phyloP scores from a whole-genome alignment of 2,113 vertebrate genomes.

The Butorides virescens region DNA sequence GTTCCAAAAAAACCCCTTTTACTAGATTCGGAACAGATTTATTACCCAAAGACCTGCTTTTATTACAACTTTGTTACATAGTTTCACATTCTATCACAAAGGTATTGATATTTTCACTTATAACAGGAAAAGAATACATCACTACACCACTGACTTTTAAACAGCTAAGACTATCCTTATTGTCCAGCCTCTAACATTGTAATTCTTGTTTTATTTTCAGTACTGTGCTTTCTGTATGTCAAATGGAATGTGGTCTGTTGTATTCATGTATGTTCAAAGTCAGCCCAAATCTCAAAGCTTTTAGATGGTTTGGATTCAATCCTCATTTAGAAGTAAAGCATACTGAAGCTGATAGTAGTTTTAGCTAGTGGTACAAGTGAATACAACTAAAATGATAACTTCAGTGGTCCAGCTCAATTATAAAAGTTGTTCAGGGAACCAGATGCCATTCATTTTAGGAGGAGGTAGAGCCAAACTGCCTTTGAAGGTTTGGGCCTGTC shows the following conservation, averaged over 20 bases:
- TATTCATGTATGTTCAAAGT: background rate
- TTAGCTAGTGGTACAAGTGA: background rate
- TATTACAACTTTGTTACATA: background rate
- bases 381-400: background rate
- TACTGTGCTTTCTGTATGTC: background rate
- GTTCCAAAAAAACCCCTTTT: background rate
- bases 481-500: background rate
- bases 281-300: background rate
- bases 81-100: background rate
- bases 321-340: background rate
- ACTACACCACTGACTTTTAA: background rate
- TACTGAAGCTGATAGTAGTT: background rate
- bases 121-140: background rate
- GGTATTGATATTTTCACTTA: background rate
- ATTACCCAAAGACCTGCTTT: background rate
- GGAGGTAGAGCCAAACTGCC: background rate
- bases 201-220: background rate
- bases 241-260: background rate
- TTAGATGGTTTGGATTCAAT: background rate
- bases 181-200: background rate
- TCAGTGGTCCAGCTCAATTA: background rate
- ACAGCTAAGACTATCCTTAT: background rate
- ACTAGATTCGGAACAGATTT: background rate
- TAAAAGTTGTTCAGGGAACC: background rate
- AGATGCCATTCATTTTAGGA: background rate